Base-by-base conservation (phyloP, 2,797 vertebrate genomes). In the Catharus ustulatus region DNA sequence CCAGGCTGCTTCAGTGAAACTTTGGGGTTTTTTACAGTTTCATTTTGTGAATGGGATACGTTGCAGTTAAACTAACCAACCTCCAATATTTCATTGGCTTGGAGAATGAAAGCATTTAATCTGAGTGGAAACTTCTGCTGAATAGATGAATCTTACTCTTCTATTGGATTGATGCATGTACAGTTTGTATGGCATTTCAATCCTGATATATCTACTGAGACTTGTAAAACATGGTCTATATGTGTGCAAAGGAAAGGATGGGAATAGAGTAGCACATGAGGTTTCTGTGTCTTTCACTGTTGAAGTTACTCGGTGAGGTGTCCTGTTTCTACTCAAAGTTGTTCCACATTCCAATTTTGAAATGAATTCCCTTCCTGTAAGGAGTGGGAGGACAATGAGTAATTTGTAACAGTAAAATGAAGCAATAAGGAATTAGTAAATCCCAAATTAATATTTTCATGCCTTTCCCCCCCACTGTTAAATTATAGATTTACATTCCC, bases 311-410 rank as follows among this genome's bases (percentile, higher is more conserved):
- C 34, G 45, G 54, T 78, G 45, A 42, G 46, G 34, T 83, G 87
- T 92, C 82, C 79, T 94, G 52, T 94, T 94, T 91, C 84, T 83
- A 77, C 54, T 85, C 81, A 89, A 79, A 92, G 83, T 85, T 67
- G 32, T 89, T 92, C 15, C 15, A 38, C 64, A 51, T 91, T 95
- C 78, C 78, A 74, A 29, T 91, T 93, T 71, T 93, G 15, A 84
- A 90, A 92, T 38, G 0, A 74, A 34, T 89, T 89, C 91, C 82
- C 67, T 82, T 59, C 89, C 55, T 76, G 34, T 85, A 61, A 82
- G 30, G n/a, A 92, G 46, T 74, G 49, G 68, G 75, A 93, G 75
- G 45, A 80, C 52, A 82, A 45, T 8, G 11, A 87, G 48, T 80
- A 85, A 89, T 85, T 93, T 79, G 42, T 88, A 67, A 90, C 92